A percentile compares a stretch with the other conserved stretches of the same genome.
Evolutionary conservation across 2,888 invertebrate species (phyloP).

Genomic region (Laspeyria flexula): DNA sequence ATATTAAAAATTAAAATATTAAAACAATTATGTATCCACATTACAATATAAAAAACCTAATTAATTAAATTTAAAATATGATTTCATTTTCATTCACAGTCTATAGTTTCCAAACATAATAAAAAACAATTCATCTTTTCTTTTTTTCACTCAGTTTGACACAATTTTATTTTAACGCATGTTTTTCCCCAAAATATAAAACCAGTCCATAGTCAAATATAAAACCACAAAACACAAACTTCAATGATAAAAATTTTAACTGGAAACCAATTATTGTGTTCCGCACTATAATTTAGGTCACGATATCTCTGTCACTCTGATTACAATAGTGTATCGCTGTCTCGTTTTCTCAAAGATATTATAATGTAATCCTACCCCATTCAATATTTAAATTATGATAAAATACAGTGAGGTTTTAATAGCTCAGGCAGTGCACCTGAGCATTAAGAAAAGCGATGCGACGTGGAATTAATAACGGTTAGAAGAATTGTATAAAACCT

Average conservation of each 20-base stretch:
- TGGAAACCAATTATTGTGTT: slow-evolving; percentile 4
- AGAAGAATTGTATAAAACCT: too few relatives aligned
- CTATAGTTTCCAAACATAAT: too few relatives aligned
- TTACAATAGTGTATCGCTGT: slow-evolving; percentile 1
- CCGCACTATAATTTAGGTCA: slow-evolving; percentile 5
- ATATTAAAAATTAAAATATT: too few relatives aligned
- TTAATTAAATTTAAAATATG: too few relatives aligned
- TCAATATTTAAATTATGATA: slow-evolving; percentile 56
- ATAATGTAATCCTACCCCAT: slow-evolving; percentile 47
- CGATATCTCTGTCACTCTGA: background rate
- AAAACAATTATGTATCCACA: too few relatives aligned
- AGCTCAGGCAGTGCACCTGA: slow-evolving; percentile 26
- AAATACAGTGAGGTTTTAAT: slow-evolving; percentile 51
- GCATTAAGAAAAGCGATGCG: slow-evolving; percentile 21
- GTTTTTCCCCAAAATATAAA: too few relatives aligned
- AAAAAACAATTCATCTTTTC: too few relatives aligned
- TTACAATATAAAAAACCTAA: too few relatives aligned
- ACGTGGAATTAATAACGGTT: background rate
- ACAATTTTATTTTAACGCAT: too few relatives aligned
- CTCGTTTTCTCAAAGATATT: slow-evolving; percentile 36
- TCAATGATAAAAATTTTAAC: slow-evolving; percentile 5
- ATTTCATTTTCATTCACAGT: too few relatives aligned
- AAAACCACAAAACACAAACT: background rate
- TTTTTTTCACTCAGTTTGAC: background rate
- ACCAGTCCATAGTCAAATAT: background rate